Percentiles rank a stretch among this genome's conserved stretches.
phyloP scores from a whole-genome alignment of 2,797 vertebrate species.

The Sorex maritimensis region DNA sequence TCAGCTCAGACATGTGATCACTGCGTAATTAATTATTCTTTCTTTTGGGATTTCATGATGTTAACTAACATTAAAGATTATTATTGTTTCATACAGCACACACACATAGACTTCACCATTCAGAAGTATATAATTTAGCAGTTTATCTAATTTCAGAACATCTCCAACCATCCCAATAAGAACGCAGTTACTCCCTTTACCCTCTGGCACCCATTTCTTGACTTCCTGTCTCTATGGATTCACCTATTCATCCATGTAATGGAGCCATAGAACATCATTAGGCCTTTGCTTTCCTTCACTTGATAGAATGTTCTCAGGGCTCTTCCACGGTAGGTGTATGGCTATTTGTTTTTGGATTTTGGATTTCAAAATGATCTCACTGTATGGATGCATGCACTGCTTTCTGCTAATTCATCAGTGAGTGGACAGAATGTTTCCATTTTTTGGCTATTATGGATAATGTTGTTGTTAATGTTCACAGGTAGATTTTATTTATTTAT shows the following conservation, averaged over 20 bases:
- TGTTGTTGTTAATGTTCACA: neutral
- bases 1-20: neutral
- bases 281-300: conserved; percentile 1
- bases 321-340: neutral
- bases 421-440: neutral
- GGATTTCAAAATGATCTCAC: neutral
- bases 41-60: neutral
- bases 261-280: neutral
- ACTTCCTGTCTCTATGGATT: neutral
- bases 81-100: neutral
- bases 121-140: neutral
- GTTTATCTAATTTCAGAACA: neutral
- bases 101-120: neutral
- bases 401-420: neutral
- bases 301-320: neutral
- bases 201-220: neutral
- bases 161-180: neutral
- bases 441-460: neutral
- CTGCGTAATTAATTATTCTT: neutral
- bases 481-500: no score
- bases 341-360: neutral
- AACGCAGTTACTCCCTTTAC: neutral
- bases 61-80: neutral
- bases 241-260: neutral
- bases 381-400: neutral